Base-by-base conservation (phyloP, 1,140 invertebrate genomes). In the Anadara kagoshimensis region DNA sequence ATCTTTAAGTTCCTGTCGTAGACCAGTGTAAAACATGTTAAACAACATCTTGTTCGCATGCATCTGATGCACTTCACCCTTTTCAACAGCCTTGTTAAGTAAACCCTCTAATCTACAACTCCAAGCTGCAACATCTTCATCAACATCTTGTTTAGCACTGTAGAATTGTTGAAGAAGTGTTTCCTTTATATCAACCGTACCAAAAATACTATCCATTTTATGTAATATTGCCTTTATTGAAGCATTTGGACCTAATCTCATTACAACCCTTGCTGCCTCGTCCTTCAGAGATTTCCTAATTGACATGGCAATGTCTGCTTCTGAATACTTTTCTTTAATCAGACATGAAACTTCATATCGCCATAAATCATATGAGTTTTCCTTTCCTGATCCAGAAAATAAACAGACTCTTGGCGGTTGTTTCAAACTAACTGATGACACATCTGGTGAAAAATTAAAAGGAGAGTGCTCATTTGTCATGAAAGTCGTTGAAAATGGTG, bases 201-300 rank as follows among this genome's bases (percentile, higher is more conserved):
- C 70, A 64, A 51, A 73, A 2, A 77, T 41, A 65, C 75, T 68
- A 5, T 69, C 41, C 43, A 76, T 56, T 26, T 77, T 77, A 12
- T 41, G 44, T 7, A 68, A n/a, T 36, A 77, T 49, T 16, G 56
- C 24, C 5, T 56, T 14, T 10, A 77, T 24, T 10, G 56, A 45
- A 16, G 58, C 64, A 4, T 45, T 18, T 20, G 54, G 54, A 20
- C 75, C 75, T 20, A 73, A 20, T 49, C 64, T 20, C 69, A 72
- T 47, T 20, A 43, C 56, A 26, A 59, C 29, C 22, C 41, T 59
- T 11, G 54, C 49, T 3, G 66, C 56, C 18, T 69, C 24, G 24
- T 44, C 66, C 47, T 44, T 24, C 26, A 69, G 36, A 36, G 56
- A 69, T 7, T 56, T 5, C 12, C 66, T 45, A 3, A 69, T 41